A percentile compares a stretch with the other conserved stretches of the same genome.
These are phyloP conservation scores for Polymixis flavicincta DNA, from an alignment of 2,888 invertebrate species.

Conservation along the genomic window DNA sequence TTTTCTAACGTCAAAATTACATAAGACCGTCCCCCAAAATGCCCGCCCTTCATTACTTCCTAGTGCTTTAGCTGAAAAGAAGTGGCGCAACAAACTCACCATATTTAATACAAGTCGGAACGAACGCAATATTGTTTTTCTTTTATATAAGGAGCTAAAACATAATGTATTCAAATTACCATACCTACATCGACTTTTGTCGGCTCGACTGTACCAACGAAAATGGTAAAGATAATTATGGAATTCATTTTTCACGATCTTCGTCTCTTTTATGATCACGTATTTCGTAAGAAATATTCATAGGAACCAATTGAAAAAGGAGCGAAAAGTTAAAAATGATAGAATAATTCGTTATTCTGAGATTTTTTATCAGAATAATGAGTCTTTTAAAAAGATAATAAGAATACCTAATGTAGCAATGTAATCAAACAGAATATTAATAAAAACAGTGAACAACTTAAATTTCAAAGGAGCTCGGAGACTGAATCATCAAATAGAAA, in stretches of 20 bases:
- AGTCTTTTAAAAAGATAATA: conserved; percentile 8
- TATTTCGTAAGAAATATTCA: background rate
- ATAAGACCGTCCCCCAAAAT: too few species aligned
- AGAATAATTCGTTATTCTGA: background rate
- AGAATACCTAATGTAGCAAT: conserved; percentile 14
- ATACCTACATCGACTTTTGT: background rate
- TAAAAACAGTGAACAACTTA: background rate
- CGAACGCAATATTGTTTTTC: background rate
- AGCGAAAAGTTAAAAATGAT: background rate
- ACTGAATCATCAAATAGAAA: conserved; percentile 8
- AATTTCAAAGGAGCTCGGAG: conserved; percentile 25
- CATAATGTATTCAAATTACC: background rate
- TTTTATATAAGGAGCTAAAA: too few species aligned
- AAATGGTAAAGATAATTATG: background rate
- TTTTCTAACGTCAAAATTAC: too few species aligned
- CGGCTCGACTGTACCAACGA: too few species aligned
- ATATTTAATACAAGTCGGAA: background rate
- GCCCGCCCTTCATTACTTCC: too few species aligned
- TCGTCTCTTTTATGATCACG: background rate
- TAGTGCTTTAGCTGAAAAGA: too few species aligned
- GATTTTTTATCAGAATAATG: background rate
- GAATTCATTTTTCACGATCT: background rate
- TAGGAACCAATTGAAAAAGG: background rate
- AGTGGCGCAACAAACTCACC: too few species aligned
- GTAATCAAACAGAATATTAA: conserved; percentile 14